Percentiles rank a stretch among this genome's conserved stretches.
These are phyloP conservation scores for Nymphalis urticae DNA, from an alignment of 2,888 invertebrate genomes.

Conservation along the genomic window DNA sequence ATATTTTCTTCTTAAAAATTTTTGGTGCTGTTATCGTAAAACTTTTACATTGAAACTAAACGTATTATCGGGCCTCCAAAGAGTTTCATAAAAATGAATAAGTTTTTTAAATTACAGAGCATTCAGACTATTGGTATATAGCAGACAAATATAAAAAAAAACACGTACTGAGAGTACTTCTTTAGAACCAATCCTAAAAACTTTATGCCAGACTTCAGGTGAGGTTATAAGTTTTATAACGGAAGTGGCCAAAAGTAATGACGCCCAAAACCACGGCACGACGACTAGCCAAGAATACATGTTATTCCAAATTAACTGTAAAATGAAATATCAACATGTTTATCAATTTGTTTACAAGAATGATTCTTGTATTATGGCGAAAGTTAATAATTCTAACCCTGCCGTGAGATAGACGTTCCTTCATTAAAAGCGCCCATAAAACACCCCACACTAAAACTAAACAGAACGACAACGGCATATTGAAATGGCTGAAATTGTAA, in stretches of 20 bases:
- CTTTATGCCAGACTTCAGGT: constrained; percentile 46
- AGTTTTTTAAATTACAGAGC: too few species aligned
- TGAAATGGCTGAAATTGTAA: constrained; percentile 49
- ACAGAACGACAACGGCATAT: constrained; percentile 49
- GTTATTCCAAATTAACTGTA: constrained; percentile 69
- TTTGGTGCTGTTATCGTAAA: too few species aligned
- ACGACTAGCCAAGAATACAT: constrained; percentile 54
- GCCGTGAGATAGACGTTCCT: constrained; percentile 54
- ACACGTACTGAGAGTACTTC: constrained; percentile 58
- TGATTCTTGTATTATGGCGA: too few species aligned
- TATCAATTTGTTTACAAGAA: neutral
- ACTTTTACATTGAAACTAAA: too few species aligned
- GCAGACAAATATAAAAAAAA: neutral
- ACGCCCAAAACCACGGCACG: constrained; percentile 62
- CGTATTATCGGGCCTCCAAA: too few species aligned
- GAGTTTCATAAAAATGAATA: too few species aligned
- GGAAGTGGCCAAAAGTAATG: constrained; percentile 48
- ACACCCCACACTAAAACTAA: constrained; percentile 54
- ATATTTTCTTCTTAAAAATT: too few species aligned
- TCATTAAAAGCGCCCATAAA: constrained; percentile 59
- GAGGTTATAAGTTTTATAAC: constrained; percentile 44
- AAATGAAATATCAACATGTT: constrained; percentile 18
- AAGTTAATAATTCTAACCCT: constrained; percentile 50
- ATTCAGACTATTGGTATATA: too few species aligned
- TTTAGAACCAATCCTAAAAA: constrained; percentile 55